Conservation (phyloP, 2,797 vertebrate genomes). For the Siniperca obscura region DNA sequence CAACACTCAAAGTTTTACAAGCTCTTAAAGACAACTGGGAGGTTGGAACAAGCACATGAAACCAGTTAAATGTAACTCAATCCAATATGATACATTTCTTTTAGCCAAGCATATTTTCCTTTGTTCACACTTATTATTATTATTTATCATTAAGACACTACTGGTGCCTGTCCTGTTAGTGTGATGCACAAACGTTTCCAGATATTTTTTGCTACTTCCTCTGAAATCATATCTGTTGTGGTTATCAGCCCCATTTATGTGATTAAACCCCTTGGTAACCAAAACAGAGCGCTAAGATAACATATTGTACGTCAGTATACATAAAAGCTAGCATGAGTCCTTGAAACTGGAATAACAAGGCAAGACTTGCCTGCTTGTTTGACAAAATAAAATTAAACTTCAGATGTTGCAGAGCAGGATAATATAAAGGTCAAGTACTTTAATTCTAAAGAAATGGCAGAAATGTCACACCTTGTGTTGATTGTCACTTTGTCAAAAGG, state of each 20-base stretch:
- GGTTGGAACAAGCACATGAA: not conserved
- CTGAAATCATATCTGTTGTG: constrained; percentile 28
- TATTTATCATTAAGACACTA: not conserved
- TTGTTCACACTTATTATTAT: not conserved
- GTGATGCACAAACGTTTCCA: constrained; percentile 1
- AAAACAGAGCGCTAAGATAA: constrained; percentile 7
- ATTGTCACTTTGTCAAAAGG: not conserved
- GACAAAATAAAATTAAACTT: not conserved
- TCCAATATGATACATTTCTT: not conserved
- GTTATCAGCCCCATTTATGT: constrained; percentile 10
- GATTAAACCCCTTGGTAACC: constrained; percentile 17
- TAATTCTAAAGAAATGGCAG: not conserved
- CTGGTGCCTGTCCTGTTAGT: not conserved
- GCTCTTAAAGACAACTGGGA: constrained; percentile 18
- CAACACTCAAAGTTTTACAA: not conserved
- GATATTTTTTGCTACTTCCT: not conserved
- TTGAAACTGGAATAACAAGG: constrained; percentile 11
- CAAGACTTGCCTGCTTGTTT: not conserved
- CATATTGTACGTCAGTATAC: not conserved
- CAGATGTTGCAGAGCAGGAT: not conserved
- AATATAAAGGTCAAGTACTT: not conserved
- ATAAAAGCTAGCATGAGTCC: not conserved
- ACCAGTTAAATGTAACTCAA: not conserved
- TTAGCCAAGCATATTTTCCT: not conserved
- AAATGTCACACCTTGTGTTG: not conserved